These are phyloP conservation scores for Acleris laterana DNA, from an alignment of 2,888 invertebrate genomes.

Conservation along the genomic window DNA sequence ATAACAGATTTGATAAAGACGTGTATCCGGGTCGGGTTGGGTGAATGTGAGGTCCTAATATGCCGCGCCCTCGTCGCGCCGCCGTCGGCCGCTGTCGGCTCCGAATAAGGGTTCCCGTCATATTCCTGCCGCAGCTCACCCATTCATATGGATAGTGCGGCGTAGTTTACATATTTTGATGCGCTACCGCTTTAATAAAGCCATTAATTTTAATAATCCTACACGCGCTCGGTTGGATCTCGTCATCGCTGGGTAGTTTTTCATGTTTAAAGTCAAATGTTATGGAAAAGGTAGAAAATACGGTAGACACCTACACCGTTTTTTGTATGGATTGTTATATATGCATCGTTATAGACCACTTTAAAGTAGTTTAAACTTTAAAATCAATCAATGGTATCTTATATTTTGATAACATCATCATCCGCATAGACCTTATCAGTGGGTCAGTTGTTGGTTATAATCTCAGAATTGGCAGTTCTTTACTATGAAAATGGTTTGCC, in stretches of 20 bases:
- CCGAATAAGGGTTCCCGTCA: constrained; percentile 67
- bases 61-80: constrained; percentile 60
- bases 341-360: not conserved
- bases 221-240: constrained; percentile 50
- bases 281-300: not conserved
- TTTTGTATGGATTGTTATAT: not conserved
- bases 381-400: no score
- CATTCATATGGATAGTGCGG: constrained; percentile 71
- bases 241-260: constrained; percentile 51
- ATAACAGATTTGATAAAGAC: constrained; percentile 76
- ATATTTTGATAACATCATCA: no score
- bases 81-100: constrained; percentile 71
- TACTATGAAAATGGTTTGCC: no score
- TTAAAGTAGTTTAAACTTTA: no score
- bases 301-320: not conserved
- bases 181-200: constrained; percentile 63
- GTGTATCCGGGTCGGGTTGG: constrained; percentile 64
- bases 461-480: no score
- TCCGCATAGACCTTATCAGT: no score
- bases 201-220: constrained; percentile 72
- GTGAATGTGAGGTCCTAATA: constrained; percentile 71
- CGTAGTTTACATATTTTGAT: constrained; percentile 74
- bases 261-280: constrained; percentile 17
- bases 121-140: constrained; percentile 64
- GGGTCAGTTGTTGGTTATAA: no score